Base-by-base conservation (phyloP, 2,888 invertebrate species). In the Pediacus dermestoides region DNA sequence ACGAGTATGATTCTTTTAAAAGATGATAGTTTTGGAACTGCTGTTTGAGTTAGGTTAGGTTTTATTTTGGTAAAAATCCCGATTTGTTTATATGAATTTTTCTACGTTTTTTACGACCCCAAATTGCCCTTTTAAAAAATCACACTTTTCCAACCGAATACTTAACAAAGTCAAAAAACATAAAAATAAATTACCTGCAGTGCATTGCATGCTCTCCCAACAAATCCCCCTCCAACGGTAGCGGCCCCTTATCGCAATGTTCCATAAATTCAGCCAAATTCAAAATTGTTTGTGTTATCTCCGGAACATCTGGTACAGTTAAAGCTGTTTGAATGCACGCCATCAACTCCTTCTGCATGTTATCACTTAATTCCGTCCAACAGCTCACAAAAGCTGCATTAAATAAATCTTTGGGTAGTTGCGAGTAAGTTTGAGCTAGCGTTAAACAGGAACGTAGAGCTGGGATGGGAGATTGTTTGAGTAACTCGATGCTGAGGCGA, bases 191-290 rank as follows among this genome's bases (percentile, higher is more conserved):
- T 31, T 46, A 82, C 66, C 95, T 78, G 64, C 95, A 95, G 42
- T 90, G 86, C 85, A 97, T 93, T 0, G 99, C 99, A 33, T 91
- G 76, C 52, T 93, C 88, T 0, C 96, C 95, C 0, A 99, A 71
- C 32, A 94, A 70, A 41, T 87, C 84, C 0, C 88, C 82, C 42
- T 92, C 85, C 42, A 99, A 77, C 0, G 96, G 95, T 44, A 99
- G 70, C 0, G 95, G 88, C 13, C 95, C 95, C 61, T 91, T 87
- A 61, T 99, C 97, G 60, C 96, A 97, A 64, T 99, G 99, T 60
- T 99, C 99, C 94, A 99, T 96, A 61, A 99, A 99, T 68, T 99
- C 99, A 0, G 96, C 96, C 45, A 99, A 73, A 72, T 99, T 99
- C 8, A 99, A 75, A 44, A 97, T 88, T 0, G 94, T 93, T 61